Percentiles rank a stretch among this genome's conserved stretches.
Conservation (phyloP, 2,113 vertebrate species). For the Vulpes ferrilata region DNA sequence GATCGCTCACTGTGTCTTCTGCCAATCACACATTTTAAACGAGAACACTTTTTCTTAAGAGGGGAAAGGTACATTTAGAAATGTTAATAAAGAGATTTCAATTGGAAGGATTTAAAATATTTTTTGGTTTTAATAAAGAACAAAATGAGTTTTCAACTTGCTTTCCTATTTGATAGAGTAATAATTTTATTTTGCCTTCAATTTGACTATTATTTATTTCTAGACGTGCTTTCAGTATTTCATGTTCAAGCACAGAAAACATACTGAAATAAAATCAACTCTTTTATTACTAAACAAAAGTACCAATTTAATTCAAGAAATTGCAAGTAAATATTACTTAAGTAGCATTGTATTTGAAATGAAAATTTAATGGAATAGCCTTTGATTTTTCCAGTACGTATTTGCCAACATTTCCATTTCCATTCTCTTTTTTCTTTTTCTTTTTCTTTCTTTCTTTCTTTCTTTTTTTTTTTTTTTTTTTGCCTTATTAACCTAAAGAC, state of each 20-base stretch:
- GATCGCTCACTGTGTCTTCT: not conserved
- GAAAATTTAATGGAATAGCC: not conserved
- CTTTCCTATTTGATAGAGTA: not conserved
- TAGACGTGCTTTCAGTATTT: not conserved
- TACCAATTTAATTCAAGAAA: constrained; percentile 15
- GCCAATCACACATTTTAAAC: constrained; percentile 10
- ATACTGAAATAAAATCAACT: not conserved
- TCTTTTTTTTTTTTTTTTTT: constrained; percentile 22
- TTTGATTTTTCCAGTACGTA: not conserved
- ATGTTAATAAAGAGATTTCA: constrained; percentile 6
- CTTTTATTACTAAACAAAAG: not conserved
- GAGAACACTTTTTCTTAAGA: not conserved
- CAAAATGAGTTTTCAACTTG: constrained; percentile 32
- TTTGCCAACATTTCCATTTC: not conserved
- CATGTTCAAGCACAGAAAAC: not conserved
- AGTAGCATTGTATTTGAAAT: not conserved
- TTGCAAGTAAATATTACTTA: constrained; percentile 10
- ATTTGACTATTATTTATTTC: not conserved
- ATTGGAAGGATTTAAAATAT: not conserved
- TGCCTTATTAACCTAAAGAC: not conserved
- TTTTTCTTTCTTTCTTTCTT: not conserved
- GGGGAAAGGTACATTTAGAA: not conserved
- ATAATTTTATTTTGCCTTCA: constrained; percentile 2
- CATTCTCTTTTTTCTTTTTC: not conserved
- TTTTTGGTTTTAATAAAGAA: not conserved